phyloP scores from a whole-genome alignment of 2,797 vertebrate species.

The Macropodus opercularis region DNA sequence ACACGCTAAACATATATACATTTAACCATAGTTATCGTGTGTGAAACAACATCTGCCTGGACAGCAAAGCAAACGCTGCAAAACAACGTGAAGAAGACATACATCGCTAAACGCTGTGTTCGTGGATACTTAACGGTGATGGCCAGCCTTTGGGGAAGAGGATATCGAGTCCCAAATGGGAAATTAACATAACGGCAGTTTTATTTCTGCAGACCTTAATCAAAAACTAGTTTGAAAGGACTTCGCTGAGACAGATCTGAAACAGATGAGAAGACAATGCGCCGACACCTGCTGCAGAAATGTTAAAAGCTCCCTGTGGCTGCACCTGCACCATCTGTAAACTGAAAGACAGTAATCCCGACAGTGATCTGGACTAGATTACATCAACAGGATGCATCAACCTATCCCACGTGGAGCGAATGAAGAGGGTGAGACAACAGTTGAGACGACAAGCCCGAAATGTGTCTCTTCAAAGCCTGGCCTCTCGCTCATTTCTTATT shows the following conservation, averaged over 20 bases:
- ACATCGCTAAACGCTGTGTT: too few relatives aligned
- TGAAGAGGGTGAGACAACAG: conserved; percentile 47
- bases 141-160: neutral
- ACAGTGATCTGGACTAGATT: conserved; percentile 43
- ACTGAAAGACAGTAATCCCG: conserved; percentile 20
- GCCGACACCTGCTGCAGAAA: conserved; percentile 33
- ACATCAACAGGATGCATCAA: conserved; percentile 27
- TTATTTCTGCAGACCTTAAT: conserved; percentile 14
- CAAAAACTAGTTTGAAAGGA: conserved; percentile 10
- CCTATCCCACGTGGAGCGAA: conserved; percentile 40
- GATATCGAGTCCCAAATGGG: neutral
- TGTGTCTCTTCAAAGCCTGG: conserved; percentile 18
- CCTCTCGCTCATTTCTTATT: conserved; percentile 27
- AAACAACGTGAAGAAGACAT: neutral
- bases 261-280: conserved; percentile 24
- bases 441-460: conserved; percentile 33
- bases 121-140: neutral
- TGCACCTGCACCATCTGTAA: conserved; percentile 36
- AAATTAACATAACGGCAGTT: conserved; percentile 6
- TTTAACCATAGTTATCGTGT: too few relatives aligned
- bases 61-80: too few relatives aligned
- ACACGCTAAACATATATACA: too few relatives aligned
- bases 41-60: too few relatives aligned
- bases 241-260: conserved; percentile 8
- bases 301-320: conserved; percentile 9